Base-by-base conservation (phyloP, 1,140 invertebrate genomes). In the Heterodera schachtii region DNA sequence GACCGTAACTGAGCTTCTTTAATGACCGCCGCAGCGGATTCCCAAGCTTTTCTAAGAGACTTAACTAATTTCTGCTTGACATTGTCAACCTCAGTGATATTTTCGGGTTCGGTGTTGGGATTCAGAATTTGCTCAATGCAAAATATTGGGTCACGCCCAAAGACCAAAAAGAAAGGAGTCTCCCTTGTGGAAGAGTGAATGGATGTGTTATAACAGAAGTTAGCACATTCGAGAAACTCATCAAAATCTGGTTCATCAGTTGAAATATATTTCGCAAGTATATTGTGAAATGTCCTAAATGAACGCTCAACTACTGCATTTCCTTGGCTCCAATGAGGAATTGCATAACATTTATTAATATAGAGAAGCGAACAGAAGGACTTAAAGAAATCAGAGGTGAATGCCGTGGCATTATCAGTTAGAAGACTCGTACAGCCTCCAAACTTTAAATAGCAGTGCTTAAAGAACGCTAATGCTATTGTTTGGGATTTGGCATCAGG, bases 401-500 rank as follows among this genome's bases (percentile, higher is more conserved):
- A 73, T 19, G 71, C 49, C 49, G 71, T 73, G 5, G 71, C 71
- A 31, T 73, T 73, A 31, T 73, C 71, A 5, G 71, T 73, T 8
- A 73, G 19, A 6, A 73, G 16, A 19, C 49, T 49, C 5, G 71
- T 73, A 9, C 71, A 73, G 3, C 71, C 71, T 31, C 71, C 71
- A 31, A 73, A 73, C 49, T 73, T 73, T 16, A 73, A 21, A 9
- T 73, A 73, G 7, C 44, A 44, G 7, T 73, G 19, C 21, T 73
- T 73, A 9, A 73, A 73, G 4, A 73, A 49, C 2, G 71, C 71
- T 19, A 46, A 21, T 4, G 71, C 71, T 5, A 82, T 21, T 3
- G 81, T 82, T 13, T 21, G 31, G 13, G 21, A 21, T 74, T 57
- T 13, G 7, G 77, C 49, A 57, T 82, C 81, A 16, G 80, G 41